Evolutionary conservation across 2,113 vertebrate species (phyloP).

Genomic region (Thermophis baileyi): DNA sequence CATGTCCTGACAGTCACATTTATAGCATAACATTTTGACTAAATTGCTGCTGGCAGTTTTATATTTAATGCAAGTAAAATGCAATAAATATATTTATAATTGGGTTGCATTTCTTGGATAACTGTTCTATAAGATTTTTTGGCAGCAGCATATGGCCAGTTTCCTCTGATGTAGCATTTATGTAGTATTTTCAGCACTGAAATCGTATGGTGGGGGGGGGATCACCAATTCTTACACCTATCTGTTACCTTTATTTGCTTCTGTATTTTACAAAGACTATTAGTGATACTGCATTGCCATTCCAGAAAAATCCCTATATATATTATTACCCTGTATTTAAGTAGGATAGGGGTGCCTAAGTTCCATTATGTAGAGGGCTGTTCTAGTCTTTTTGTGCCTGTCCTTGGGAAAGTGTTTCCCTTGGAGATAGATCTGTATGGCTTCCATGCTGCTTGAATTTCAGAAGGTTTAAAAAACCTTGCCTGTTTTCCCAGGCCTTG

Average conservation of each 20-base stretch:
- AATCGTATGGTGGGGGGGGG: background rate
- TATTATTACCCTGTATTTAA: background rate
- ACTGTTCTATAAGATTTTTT: background rate
- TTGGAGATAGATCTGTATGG: background rate
- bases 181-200: background rate
- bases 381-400: background rate
- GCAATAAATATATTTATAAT: background rate
- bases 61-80: background rate
- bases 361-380: background rate
- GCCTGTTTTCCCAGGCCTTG: background rate
- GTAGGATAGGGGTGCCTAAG: background rate
- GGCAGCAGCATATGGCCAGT: background rate
- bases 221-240: background rate
- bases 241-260: background rate
- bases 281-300: background rate
- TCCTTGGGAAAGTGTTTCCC: background rate
- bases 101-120: background rate
- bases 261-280: background rate
- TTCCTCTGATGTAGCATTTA: background rate
- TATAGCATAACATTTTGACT: background rate
- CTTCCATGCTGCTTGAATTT: background rate
- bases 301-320: background rate
- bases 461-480: background rate
- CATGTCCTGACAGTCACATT: background rate
- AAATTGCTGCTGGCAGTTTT: background rate